Evolutionary conservation across 2,797 vertebrate genomes (phyloP).

Genomic region (Phyllotis vaccarum): DNA sequence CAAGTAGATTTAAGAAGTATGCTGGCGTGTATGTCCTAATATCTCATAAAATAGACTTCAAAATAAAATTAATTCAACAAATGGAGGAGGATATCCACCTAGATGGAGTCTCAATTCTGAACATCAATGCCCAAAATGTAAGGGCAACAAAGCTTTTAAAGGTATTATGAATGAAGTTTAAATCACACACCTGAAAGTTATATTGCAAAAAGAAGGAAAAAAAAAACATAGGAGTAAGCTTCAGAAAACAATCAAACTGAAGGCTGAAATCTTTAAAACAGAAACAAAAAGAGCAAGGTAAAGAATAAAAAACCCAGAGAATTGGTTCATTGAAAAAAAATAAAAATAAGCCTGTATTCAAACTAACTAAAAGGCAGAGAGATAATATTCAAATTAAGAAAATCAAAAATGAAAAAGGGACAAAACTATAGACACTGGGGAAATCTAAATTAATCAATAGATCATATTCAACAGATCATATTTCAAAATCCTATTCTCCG

Average conservation of each 20-base stretch:
- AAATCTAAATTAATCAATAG: no score
- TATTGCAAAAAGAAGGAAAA: not conserved
- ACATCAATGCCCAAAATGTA: not conserved
- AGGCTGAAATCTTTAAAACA: not conserved
- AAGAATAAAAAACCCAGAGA: not conserved
- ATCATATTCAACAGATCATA: no score
- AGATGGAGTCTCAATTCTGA: not conserved
- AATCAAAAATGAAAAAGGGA: no score
- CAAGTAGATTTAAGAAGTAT: not conserved
- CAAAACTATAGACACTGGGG: no score
- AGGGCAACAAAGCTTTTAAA: no score
- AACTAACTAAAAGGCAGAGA: no score
- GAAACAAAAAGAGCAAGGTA: not conserved
- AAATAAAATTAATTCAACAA: not conserved
- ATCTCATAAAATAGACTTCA: not conserved
- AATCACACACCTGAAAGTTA: not conserved
- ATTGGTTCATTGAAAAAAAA: not conserved
- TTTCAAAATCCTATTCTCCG: no score
- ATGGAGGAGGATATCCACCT: not conserved
- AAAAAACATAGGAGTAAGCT: not conserved
- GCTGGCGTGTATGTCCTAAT: not conserved
- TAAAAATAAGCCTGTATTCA: no score
- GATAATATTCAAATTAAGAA: no score
- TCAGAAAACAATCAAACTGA: not conserved
- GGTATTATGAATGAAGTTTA: no score